Evolutionary conservation across 2,113 vertebrate species (phyloP).

Genomic region (Oceanodroma tethys): DNA sequence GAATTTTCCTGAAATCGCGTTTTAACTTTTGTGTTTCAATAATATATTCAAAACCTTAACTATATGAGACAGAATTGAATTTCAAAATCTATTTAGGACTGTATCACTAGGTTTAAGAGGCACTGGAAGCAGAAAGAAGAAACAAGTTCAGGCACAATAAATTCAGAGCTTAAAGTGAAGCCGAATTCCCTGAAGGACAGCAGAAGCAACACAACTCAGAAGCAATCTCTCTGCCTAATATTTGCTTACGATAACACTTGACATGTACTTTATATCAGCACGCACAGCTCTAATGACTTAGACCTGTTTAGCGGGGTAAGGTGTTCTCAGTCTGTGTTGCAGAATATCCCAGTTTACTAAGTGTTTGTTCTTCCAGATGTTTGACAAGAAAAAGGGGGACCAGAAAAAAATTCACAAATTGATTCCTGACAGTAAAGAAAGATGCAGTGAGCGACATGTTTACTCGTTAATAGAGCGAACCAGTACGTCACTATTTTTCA

Average conservation of each 20-base stretch:
- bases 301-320: background rate
- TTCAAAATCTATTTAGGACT: background rate
- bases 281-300: background rate
- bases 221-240: background rate
- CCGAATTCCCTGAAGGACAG: background rate
- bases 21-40: background rate
- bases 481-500: background rate
- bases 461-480: background rate
- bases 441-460: rapidly evolving
- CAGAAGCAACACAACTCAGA: background rate
- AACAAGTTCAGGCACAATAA: background rate
- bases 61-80: background rate
- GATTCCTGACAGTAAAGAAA: background rate
- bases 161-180: background rate
- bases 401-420: background rate
- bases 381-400: background rate
- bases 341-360: background rate
- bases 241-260: background rate
- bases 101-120: background rate
- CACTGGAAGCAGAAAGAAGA: background rate
- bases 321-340: background rate
- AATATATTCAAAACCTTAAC: background rate
- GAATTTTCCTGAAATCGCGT: background rate
- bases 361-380: background rate
- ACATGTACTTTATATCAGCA: background rate